phyloP scores from a whole-genome alignment of 2,888 invertebrate species.

The Helicoverpa assulta region DNA sequence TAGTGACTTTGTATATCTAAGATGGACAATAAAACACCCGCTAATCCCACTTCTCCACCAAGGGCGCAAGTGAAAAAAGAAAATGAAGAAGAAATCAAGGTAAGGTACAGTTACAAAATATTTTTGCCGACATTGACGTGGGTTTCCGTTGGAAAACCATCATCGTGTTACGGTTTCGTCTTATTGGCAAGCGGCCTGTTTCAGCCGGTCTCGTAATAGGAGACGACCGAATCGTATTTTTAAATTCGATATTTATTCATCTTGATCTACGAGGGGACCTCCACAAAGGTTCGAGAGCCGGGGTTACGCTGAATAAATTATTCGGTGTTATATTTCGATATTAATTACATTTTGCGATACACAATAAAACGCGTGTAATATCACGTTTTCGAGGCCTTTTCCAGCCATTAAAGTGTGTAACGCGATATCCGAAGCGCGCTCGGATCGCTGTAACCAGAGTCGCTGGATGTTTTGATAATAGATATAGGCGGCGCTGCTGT shows the following conservation, averaged over 20 bases:
- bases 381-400: conserved; percentile 90
- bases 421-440: conserved; percentile 89
- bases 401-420: conserved; percentile 91
- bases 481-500: conserved; percentile 85
- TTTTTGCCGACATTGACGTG: conserved; percentile 67
- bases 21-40: conserved; percentile 89
- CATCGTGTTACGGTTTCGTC: conserved; percentile 80
- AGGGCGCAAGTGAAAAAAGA: conserved; percentile 92
- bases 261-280: conserved; percentile 73
- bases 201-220: conserved; percentile 83
- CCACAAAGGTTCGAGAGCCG: conserved; percentile 76
- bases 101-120: conserved; percentile 76
- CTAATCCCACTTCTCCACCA: conserved; percentile 79
- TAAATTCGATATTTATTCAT: conserved; percentile 86
- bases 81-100: conserved; percentile 94
- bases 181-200: conserved; percentile 86
- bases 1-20: conserved; percentile 65
- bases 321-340: conserved; percentile 86
- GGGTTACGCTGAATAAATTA: conserved; percentile 86
- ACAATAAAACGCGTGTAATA: conserved; percentile 90
- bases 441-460: conserved; percentile 89
- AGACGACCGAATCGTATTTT: conserved; percentile 86
- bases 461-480: conserved; percentile 90
- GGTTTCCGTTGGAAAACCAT: conserved; percentile 83
- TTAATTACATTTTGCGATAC: conserved; percentile 89